These are phyloP conservation scores for Pitangus sulphuratus DNA, from an alignment of 2,797 vertebrate species.

Conservation along the genomic window DNA sequence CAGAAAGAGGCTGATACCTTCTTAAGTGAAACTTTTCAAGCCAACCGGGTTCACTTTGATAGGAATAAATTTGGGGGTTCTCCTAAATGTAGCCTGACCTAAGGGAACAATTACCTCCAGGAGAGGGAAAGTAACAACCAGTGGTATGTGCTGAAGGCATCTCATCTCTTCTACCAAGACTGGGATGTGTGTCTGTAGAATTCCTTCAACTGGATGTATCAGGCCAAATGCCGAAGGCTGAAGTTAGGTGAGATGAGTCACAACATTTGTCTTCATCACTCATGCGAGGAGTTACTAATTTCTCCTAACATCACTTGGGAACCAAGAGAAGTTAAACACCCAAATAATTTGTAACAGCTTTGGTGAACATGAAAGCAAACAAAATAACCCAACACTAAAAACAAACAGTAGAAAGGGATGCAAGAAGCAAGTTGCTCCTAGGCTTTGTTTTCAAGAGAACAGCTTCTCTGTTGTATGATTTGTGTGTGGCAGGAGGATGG, in stretches of 20 bases:
- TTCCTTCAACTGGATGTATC: background rate
- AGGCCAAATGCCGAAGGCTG: background rate
- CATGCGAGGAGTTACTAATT: background rate
- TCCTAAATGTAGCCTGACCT: background rate
- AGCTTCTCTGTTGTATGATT: background rate
- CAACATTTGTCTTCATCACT: background rate
- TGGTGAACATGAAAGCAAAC: background rate
- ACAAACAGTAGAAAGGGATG: background rate
- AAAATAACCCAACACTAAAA: background rate
- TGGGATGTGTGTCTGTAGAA: background rate
- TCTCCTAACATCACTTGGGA: background rate
- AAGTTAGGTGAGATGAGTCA: background rate
- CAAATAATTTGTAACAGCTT: constrained; percentile 17
- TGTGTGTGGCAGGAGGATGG: background rate
- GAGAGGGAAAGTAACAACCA: background rate
- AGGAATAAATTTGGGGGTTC: background rate
- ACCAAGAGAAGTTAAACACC: background rate
- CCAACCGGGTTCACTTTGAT: background rate
- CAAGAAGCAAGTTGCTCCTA: background rate
- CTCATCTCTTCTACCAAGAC: background rate
- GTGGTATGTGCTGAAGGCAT: background rate
- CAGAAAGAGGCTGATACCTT: background rate
- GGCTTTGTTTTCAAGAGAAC: background rate
- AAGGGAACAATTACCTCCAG: background rate
- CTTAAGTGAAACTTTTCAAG: background rate